These are phyloP conservation scores for Notothenia rossii DNA, from an alignment of 2,113 vertebrate genomes.

Conservation along the genomic window DNA sequence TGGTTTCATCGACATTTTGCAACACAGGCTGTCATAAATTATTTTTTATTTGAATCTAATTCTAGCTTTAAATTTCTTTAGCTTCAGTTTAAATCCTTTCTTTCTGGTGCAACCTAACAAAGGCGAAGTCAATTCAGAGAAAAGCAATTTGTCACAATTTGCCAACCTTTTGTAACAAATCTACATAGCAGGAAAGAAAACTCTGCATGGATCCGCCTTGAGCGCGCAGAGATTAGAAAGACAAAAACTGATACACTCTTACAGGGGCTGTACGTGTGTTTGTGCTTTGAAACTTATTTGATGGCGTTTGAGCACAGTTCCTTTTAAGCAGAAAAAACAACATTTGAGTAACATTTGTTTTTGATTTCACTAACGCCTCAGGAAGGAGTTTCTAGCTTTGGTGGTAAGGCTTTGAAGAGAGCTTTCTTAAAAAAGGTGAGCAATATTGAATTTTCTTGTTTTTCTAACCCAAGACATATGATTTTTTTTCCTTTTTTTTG, in stretches of 20 bases:
- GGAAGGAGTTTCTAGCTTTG: conserved; percentile 73
- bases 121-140: conserved; percentile 18
- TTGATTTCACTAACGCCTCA: conserved; percentile 71
- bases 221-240: conserved; percentile 47
- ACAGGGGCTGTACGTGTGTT: conserved; percentile 1
- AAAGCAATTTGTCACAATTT: conserved; percentile 65
- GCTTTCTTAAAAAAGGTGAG: conserved; percentile 73
- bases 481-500: conserved; percentile 64
- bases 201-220: conserved; percentile 38
- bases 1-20: not conserved
- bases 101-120: conserved; percentile 5
- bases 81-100: not conserved
- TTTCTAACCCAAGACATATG: conserved; percentile 52
- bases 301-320: conserved; percentile 49
- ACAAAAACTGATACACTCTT: conserved; percentile 40
- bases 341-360: conserved; percentile 72
- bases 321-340: conserved; percentile 62
- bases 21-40: not conserved
- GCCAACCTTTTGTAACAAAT: conserved; percentile 50
- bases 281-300: conserved; percentile 67
- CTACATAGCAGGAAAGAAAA: conserved; percentile 18
- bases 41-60: not conserved
- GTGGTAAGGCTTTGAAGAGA: conserved; percentile 77
- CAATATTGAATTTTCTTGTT: conserved; percentile 73
- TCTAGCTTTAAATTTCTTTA: not conserved